Base-by-base conservation (phyloP, 2,888 invertebrate species). In the Nomada flava region DNA sequence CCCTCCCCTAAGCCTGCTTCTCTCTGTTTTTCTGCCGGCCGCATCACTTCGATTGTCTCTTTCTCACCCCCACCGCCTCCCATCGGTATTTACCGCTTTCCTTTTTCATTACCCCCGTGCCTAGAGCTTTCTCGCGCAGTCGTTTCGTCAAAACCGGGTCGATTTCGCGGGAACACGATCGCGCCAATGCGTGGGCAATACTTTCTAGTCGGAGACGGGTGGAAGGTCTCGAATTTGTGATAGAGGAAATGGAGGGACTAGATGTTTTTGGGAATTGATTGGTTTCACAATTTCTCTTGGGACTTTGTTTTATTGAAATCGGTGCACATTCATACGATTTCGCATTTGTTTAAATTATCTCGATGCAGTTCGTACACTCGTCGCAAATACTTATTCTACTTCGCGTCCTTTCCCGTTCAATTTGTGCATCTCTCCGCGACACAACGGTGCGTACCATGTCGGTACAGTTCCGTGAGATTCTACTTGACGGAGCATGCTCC, bases 1-100 rank as follows among this genome's bases (percentile, higher is more conserved):
- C 85, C 69, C 81, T 65, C 20, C 64, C 29, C 36, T 9, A 13
- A 23, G 47, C 57, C 72, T 36, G 23, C 26, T n/a, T 76, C 75
- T 57, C 74, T 57, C 52, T 20, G 36, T 69, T 64, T 60, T 69
- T 74, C 69, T 78, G 69, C 20, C 62, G n/a, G 64, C 72, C 75
- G 29, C 82, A 76, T 80, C 78, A 23, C 73, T 67, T 72, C 62
- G 79, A 67, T 53, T 55, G 59, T 71, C 67, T 67, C 50, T 63
- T 53, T 77, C 74, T 68, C 67, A 42, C 71, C 67, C 64, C 81
- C 76, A 63, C 75, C 69, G 70, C 53, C 84, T 60, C 65, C 77
- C 85, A 76, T 76, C 83, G 76, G 23, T 74, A 83, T 83, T 83
- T 86, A 79, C 78, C 79, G 74, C 72, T 81, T 67, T 82, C 69